Evolutionary conservation across 64 coral and sea anemone species (phyloP).

Genomic region (Acropora yongei): DNA sequence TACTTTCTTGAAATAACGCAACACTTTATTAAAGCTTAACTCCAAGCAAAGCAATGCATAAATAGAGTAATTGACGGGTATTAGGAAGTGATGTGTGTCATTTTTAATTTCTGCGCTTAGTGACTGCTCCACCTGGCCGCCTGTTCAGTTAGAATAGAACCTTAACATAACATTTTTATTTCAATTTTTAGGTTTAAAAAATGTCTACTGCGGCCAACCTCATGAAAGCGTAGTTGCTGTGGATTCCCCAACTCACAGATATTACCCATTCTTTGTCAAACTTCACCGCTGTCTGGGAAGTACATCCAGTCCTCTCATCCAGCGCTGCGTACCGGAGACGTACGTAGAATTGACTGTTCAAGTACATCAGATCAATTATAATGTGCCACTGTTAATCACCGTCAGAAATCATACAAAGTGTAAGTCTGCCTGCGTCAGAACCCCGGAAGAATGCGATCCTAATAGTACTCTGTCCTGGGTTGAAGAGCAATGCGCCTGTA

Average conservation of each 20-base stretch:
- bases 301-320: constrained; percentile 31
- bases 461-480: no score
- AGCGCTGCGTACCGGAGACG: not conserved
- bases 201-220: not conserved
- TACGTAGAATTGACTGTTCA: not conserved
- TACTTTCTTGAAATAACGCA: no score
- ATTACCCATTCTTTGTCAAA: constrained; percentile 61
- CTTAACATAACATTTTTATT: not conserved
- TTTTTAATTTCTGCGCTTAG: no score
- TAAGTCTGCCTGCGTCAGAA: constrained; percentile 2
- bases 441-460: not conserved
- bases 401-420: constrained; percentile 60
- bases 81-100: no score
- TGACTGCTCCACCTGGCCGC: no score
- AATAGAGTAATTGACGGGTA: no score
- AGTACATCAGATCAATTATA: not conserved
- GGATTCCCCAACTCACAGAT: not conserved
- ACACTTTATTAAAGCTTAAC: no score
- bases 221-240: constrained; percentile 7
- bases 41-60: no score
- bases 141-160: not conserved
- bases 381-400: no score
- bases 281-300: constrained; percentile 58
- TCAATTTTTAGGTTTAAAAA: not conserved
- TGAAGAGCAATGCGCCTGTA: constrained; percentile 6